phyloP scores from a whole-genome alignment of 2,113 vertebrate genomes.

The Oreotrochilus melanogaster region DNA sequence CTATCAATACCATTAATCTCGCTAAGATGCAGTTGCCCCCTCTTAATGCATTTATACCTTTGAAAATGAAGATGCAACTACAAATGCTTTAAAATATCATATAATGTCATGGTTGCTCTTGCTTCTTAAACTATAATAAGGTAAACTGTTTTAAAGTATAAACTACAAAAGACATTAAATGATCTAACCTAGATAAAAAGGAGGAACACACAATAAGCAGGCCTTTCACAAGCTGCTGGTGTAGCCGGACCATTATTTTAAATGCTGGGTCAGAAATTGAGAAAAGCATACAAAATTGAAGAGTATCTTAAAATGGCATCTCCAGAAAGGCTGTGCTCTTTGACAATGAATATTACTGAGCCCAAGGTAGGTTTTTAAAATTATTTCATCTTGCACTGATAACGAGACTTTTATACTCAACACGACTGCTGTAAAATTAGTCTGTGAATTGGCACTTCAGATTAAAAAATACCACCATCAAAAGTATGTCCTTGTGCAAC shows the following conservation, averaged over 20 bases:
- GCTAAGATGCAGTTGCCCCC: neutral
- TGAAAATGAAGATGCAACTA: neutral
- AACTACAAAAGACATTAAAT: neutral
- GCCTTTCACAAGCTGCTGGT: accelerated
- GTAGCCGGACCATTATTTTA: neutral
- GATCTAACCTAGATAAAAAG: neutral
- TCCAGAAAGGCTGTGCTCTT: neutral
- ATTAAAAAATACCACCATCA: neutral
- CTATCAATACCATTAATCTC: constrained; percentile 49
- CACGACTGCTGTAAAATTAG: neutral
- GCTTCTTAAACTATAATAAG: neutral
- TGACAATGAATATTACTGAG: neutral
- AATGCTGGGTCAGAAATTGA: neutral
- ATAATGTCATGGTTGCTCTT: neutral
- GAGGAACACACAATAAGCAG: neutral
- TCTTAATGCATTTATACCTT: neutral
- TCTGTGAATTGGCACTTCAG: neutral
- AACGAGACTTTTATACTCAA: neutral
- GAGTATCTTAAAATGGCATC: neutral
- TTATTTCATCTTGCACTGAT: neutral
- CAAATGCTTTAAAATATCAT: neutral
- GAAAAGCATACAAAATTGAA: neutral
- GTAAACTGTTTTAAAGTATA: neutral
- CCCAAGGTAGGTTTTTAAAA: neutral
- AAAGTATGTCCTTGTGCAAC: neutral